Evolutionary conservation across 2,888 invertebrate species (phyloP), one percentile per base, ranked within the genome.

Genomic region (Silvanus unidentatus): DNA sequence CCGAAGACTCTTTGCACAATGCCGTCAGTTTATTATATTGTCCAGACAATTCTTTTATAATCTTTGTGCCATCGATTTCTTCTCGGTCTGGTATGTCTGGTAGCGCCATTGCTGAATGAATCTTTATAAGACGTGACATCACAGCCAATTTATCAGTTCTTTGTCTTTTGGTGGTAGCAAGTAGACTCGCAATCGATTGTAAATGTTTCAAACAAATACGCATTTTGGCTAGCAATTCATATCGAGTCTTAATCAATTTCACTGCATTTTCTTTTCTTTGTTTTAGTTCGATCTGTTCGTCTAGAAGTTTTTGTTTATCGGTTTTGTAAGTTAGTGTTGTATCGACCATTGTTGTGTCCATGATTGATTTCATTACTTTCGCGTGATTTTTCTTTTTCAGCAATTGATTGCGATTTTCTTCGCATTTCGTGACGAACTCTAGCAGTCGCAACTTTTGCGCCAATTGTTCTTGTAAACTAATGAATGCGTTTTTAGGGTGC

Each of bases 201-300:
- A 82, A 74, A 56, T 78, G 80, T 57, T 79, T 79, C 44, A 82
- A 59, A 0, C 78, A 76, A 0, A 75, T 76, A 58, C 77, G 76
- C 62, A 82, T 75, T 52, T 77, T 74, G 29, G 80, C 77, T 29
- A 80, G 70, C 13, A 80, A 66, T 51, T 73, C 69, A 0, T 78
- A 77, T 44, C 75, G 75, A 11, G 67, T 69, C 55, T 78, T 72
- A 15, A 76, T 68, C 2, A 72, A 45, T n/a, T 62, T 66, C 1
- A 65, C 71, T 1, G 73, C 62, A 27, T 73, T 68, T 1, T 49
- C 51, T 51, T 75, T 73, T 11, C 74, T 74, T 4, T 73, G 69
- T 9, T 63, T 60, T 54, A 78, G 74, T 1, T 70, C 66, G 2
- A 77, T 70, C 53, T 74, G 69, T 1, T 72, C 70, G 15, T 9